These are phyloP conservation scores for Arizona elegans DNA, from an alignment of 2,113 vertebrate genomes.

Conservation along the genomic window DNA sequence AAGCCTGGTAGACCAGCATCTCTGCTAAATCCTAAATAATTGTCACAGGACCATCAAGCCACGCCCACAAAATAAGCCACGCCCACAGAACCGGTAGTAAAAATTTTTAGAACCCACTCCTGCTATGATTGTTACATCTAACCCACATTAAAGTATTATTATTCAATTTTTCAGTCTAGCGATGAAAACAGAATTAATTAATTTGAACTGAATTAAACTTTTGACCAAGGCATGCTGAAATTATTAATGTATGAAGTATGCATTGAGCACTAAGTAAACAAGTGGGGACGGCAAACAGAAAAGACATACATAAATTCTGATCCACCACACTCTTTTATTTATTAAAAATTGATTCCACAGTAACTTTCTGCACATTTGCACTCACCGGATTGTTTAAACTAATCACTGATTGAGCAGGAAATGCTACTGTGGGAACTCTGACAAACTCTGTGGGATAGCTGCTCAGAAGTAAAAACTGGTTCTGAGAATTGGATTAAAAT, in stretches of 20 bases:
- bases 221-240: not conserved
- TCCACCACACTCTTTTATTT: not conserved
- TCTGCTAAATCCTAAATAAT: too few relatives aligned
- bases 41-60: too few relatives aligned
- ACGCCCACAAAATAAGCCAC: too few relatives aligned
- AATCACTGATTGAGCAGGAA: not conserved
- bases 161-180: not conserved
- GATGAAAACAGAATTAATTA: not conserved
- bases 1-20: too few relatives aligned
- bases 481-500: not conserved
- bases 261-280: not conserved
- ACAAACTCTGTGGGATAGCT: not conserved
- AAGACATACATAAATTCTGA: not conserved
- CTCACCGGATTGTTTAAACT: not conserved
- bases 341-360: not conserved
- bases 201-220: not conserved
- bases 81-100: too few relatives aligned
- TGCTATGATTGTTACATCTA: not conserved
- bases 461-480: not conserved
- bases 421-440: not conserved
- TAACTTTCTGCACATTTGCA: not conserved
- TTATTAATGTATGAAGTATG: not conserved
- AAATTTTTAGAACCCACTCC: too few relatives aligned
- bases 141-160: not conserved
- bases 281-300: not conserved